phyloP scores from a whole-genome alignment of 1,140 invertebrate species.

The Andricus grossulariae region DNA sequence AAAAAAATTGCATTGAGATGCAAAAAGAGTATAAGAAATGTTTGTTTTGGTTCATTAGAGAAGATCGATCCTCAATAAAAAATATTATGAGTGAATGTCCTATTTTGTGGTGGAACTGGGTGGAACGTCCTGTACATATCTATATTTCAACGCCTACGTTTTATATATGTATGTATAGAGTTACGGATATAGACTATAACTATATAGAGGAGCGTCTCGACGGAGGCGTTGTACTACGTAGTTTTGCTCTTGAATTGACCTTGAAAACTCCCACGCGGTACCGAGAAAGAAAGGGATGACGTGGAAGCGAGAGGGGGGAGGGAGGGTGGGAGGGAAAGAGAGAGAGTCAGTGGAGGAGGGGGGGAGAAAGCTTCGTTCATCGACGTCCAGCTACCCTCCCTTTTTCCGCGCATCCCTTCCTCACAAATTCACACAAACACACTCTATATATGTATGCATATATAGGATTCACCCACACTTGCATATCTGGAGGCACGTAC shows the following conservation, averaged over 20 bases:
- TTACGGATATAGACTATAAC: not conserved
- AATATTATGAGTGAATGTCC: too few species aligned
- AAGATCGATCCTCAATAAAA: too few species aligned
- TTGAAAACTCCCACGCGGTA: slow-evolving; percentile 45
- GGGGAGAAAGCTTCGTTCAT: not conserved
- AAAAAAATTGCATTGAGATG: too few species aligned
- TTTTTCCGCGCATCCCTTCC: not conserved
- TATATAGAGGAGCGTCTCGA: not conserved
- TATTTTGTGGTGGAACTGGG: not conserved
- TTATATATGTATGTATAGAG: not conserved
- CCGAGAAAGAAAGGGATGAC: slow-evolving; percentile 16
- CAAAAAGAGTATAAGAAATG: too few species aligned
- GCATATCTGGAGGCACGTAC: too few species aligned
- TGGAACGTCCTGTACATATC: not conserved
- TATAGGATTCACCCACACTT: not conserved
- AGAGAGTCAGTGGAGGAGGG: not conserved
- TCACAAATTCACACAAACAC: not conserved
- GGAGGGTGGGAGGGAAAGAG: not conserved
- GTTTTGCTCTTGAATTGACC: slow-evolving; percentile 49
- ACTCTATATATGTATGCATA: not conserved
- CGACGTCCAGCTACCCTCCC: not conserved
- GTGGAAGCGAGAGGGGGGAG: not conserved
- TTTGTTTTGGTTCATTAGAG: too few species aligned
- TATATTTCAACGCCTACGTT: not conserved
- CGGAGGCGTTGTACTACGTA: slow-evolving; percentile 37